Percentiles rank a stretch among this genome's conserved stretches.
Conservation (phyloP, 2,113 vertebrate species). For the Peromyscus maniculatus region DNA sequence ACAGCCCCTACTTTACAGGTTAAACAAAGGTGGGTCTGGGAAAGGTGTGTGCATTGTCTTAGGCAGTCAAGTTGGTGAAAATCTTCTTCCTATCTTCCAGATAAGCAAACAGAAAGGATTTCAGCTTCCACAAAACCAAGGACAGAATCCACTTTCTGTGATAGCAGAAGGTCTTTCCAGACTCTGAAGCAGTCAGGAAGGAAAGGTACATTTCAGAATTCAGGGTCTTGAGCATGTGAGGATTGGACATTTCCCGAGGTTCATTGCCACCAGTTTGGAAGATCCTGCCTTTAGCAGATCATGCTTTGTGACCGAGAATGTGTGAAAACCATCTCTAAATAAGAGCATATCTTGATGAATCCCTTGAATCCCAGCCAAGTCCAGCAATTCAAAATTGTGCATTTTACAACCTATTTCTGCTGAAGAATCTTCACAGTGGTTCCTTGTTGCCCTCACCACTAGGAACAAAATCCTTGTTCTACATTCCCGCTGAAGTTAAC, state of each 20-base stretch:
- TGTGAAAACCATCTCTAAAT: background rate
- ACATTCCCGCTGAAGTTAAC: background rate
- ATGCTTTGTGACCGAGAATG: background rate
- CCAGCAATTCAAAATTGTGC: background rate
- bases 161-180: background rate
- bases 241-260: background rate
- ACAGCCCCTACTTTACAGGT: background rate
- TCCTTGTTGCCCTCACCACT: background rate
- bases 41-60: background rate
- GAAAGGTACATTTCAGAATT: background rate
- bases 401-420: slow-evolving; percentile 35
- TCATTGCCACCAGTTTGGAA: background rate
- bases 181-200: background rate
- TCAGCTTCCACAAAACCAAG: background rate
- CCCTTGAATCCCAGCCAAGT: background rate
- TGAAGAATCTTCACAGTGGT: background rate
- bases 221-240: background rate
- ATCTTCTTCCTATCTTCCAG: background rate
- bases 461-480: background rate
- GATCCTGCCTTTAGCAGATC: background rate
- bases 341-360: background rate
- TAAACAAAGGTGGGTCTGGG: background rate
- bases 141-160: background rate
- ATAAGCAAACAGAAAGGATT: background rate
- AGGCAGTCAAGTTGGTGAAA: background rate